phyloP scores from a whole-genome alignment of 37 sponge, comb jelly and placozoan species.

The Spongia lamella region DNA sequence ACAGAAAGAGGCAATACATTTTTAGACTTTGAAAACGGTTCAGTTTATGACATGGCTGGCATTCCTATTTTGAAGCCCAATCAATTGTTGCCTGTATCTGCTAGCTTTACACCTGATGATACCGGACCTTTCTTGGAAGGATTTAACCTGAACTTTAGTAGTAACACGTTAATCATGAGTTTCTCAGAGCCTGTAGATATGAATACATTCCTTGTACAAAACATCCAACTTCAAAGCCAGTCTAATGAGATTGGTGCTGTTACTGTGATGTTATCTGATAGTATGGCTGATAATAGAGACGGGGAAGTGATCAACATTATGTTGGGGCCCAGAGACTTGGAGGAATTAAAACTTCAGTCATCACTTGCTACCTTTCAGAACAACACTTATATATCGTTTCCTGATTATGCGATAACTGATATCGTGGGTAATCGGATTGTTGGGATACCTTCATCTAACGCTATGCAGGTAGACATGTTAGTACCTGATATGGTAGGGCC shows the following conservation, averaged over 20 bases:
- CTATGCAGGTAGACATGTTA: slow-evolving; percentile 38
- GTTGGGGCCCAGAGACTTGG: slow-evolving; percentile 55
- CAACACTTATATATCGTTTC: slow-evolving; percentile 77
- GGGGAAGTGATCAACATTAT: slow-evolving; percentile 31
- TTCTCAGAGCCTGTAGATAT: slow-evolving; percentile 74
- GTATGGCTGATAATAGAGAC: slow-evolving; percentile 10
- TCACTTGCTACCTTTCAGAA: slow-evolving; percentile 37
- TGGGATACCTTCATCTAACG: slow-evolving; percentile 28
- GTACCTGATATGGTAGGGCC: slow-evolving; percentile 68
- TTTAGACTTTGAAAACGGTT: slow-evolving; percentile 42
- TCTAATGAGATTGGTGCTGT: slow-evolving; percentile 10
- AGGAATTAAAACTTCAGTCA: slow-evolving; percentile 43
- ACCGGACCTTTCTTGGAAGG: slow-evolving; percentile 50
- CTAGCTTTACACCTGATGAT: slow-evolving; percentile 52
- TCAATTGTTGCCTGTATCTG: slow-evolving; percentile 4
- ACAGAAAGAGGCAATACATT: slow-evolving; percentile 50
- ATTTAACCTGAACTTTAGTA: slow-evolving; percentile 60
- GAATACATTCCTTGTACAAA: slow-evolving; percentile 39
- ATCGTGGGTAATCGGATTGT: slow-evolving; percentile 57
- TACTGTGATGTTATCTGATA: slow-evolving; percentile 41
- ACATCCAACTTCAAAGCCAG: slow-evolving; percentile 52
- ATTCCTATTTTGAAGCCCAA: slow-evolving; percentile 44
- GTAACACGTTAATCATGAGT: slow-evolving; percentile 38
- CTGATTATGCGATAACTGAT: slow-evolving; percentile 67
- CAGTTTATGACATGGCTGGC: slow-evolving; percentile 65